Evolutionary conservation across 53 echinoderm and acorn worm species (phyloP).

Genomic region (Hippasteria phrygiana): DNA sequence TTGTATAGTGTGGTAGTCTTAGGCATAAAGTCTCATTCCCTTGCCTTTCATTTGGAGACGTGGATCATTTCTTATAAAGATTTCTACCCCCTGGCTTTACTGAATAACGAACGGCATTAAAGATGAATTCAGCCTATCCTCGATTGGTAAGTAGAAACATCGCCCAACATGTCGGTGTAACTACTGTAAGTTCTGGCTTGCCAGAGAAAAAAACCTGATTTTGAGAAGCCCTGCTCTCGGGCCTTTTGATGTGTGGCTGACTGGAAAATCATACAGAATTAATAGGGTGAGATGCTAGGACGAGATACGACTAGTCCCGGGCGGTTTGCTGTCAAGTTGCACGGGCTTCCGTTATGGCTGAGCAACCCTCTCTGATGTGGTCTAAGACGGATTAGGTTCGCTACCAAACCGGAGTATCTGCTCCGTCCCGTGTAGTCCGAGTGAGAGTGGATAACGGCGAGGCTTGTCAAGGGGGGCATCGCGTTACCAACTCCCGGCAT

Average conservation of each 20-base stretch:
- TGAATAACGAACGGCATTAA: background rate
- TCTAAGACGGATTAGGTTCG: constrained; percentile 57
- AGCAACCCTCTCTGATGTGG: background rate
- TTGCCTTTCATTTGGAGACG: background rate
- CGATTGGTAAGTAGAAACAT: background rate
- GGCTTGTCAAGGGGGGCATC: constrained; percentile 46
- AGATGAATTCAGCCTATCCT: background rate
- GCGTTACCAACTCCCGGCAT: constrained; percentile 57
- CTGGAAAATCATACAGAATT: constrained; percentile 46
- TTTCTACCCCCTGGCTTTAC: background rate
- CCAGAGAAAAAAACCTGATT: background rate
- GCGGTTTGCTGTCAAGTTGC: constrained; percentile 9
- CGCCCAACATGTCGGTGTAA: no score
- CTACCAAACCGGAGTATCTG: constrained; percentile 2
- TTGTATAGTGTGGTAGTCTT: background rate
- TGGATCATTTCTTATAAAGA: background rate
- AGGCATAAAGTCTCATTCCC: background rate
- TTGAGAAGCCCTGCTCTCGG: constrained; percentile 1
- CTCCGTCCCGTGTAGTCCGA: background rate
- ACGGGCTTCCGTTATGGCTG: constrained; percentile 37
- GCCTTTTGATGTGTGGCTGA: background rate
- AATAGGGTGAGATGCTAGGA: constrained; percentile 13
- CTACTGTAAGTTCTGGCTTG: no score
- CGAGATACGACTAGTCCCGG: background rate
- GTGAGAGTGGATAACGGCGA: constrained; percentile 23